Conservation (phyloP, 1,140 invertebrate species). For the Chrysomallon squamiferum region DNA sequence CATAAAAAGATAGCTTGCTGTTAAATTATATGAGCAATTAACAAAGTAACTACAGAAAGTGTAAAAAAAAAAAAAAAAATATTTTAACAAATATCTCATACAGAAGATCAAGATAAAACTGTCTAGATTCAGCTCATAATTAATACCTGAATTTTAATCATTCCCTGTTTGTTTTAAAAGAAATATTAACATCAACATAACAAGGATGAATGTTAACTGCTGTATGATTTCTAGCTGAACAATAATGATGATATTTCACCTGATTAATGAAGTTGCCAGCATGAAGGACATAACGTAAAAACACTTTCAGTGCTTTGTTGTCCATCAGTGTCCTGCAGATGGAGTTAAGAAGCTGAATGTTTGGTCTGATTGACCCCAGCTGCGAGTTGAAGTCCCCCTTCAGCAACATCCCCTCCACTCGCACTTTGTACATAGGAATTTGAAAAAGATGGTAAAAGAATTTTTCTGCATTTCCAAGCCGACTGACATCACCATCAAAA, state of each 20-base stretch:
- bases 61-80: too few relatives aligned
- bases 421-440: slow-evolving; percentile 73
- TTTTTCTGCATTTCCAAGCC: slow-evolving; percentile 55
- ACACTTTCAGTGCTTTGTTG: slow-evolving; percentile 53
- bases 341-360: slow-evolving; percentile 43
- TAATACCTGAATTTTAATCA: too few relatives aligned
- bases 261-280: slow-evolving; percentile 62
- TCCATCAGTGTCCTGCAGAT: slow-evolving; percentile 48
- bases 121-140: too few relatives aligned
- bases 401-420: slow-evolving; percentile 89
- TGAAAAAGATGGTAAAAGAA: slow-evolving; percentile 56
- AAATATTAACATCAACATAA: too few relatives aligned
- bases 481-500: slow-evolving; percentile 48
- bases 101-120: too few relatives aligned
- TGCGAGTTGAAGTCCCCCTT: slow-evolving; percentile 68
- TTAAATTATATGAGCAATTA: too few relatives aligned
- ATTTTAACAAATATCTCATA: too few relatives aligned
- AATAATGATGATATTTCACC: slow-evolving; percentile 37
- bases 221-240: too few relatives aligned
- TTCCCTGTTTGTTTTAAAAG: too few relatives aligned
- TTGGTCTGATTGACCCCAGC: slow-evolving; percentile 46
- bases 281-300: slow-evolving; percentile 56
- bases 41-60: too few relatives aligned
- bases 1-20: too few relatives aligned
- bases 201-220: too few relatives aligned